Conservation (phyloP, 2,113 vertebrate species). For the Podarcis muralis region DNA sequence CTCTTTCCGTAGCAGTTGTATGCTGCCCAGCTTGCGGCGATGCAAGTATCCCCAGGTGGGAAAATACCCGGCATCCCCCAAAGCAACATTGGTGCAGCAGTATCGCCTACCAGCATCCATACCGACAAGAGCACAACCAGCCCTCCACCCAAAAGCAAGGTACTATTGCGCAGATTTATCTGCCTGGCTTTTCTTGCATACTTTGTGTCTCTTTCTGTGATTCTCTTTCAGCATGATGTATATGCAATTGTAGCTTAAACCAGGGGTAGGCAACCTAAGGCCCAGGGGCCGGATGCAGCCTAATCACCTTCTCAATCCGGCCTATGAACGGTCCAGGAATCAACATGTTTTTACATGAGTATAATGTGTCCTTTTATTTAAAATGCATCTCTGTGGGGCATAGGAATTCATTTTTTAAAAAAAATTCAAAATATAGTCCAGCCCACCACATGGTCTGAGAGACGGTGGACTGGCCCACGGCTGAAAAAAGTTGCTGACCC, state of each 20-base stretch:
- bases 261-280: too few species aligned
- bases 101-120: conserved; percentile 93
- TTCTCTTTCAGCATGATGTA: neutral
- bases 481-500: too few species aligned
- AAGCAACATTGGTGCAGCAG: conserved; percentile 87
- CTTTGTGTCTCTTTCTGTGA: neutral
- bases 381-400: too few species aligned
- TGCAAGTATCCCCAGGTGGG: conserved; percentile 97
- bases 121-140: conserved; percentile 92
- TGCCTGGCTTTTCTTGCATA: neutral
- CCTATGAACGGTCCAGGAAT: too few species aligned
- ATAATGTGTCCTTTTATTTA: too few species aligned
- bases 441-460: too few species aligned
- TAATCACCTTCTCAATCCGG: too few species aligned
- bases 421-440: too few species aligned
- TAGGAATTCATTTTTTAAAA: too few species aligned
- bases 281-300: too few species aligned
- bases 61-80: conserved; percentile 92
- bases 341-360: too few species aligned
- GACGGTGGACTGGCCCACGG: too few species aligned
- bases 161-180: conserved; percentile 76
- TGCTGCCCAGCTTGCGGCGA: conserved; percentile 95
- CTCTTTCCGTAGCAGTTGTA: conserved; percentile 89
- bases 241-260: neutral
- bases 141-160: conserved; percentile 93